Evolutionary conservation across 2,113 vertebrate genomes (phyloP).

Genomic region (Xenopus laevis): DNA sequence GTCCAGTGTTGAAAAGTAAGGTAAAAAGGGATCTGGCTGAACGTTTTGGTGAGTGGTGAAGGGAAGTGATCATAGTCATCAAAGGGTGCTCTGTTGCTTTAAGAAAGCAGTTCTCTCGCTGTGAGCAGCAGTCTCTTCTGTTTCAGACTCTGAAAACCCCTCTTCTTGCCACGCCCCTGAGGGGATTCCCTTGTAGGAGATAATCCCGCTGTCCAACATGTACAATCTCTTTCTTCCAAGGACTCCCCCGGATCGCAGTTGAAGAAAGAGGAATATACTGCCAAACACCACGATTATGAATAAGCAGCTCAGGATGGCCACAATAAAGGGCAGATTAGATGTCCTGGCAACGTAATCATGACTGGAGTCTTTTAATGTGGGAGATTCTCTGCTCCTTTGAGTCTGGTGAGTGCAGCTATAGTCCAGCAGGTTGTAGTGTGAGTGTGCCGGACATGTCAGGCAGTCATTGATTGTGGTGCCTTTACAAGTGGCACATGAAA

Average conservation of each 20-base stretch:
- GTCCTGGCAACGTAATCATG: constrained; percentile 47
- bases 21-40: constrained; percentile 4
- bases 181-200: constrained; percentile 91
- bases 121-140: constrained; percentile 80
- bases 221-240: constrained; percentile 75
- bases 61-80: constrained; percentile 53
- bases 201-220: constrained; percentile 72
- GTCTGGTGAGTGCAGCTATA: constrained; percentile 82
- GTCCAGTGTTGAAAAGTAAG: constrained; percentile 7
- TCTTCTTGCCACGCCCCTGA: constrained; percentile 88
- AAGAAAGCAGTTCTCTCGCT: constrained; percentile 97
- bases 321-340: constrained; percentile 70
- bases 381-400: constrained; percentile 87
- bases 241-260: constrained; percentile 78
- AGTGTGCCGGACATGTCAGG: constrained; percentile 83
- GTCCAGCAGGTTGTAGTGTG: constrained; percentile 74
- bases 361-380: constrained; percentile 42
- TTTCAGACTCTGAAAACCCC: constrained; percentile 79
- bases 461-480: constrained; percentile 75
- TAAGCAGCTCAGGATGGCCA: constrained; percentile 85
- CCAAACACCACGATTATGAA: constrained; percentile 81
- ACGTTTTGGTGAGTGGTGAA: background rate
- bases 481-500: constrained; percentile 80
- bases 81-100: constrained; percentile 98
- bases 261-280: constrained; percentile 82